Conservation (phyloP, 2,888 invertebrate species). For the Xylota sylvarum region DNA sequence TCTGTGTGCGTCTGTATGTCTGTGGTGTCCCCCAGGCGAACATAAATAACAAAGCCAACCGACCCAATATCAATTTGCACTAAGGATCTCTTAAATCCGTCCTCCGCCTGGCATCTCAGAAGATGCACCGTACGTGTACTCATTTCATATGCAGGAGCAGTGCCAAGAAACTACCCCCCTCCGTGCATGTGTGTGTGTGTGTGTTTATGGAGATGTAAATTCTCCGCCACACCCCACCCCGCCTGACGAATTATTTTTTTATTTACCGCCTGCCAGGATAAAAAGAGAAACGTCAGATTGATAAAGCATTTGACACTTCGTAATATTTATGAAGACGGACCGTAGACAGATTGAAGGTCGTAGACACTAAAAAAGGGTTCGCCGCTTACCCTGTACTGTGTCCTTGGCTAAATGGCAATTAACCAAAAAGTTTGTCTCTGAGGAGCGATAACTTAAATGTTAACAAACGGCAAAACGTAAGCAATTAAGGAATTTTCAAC, state of each 20-base stretch:
- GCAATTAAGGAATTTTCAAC: slow-evolving; percentile 77
- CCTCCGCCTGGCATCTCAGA: slow-evolving; percentile 16
- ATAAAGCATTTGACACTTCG: slow-evolving; percentile 67
- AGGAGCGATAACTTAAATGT: slow-evolving; percentile 78
- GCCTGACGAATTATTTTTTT: slow-evolving; percentile 55
- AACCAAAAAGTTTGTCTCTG: slow-evolving; percentile 78
- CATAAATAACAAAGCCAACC: slow-evolving; percentile 78
- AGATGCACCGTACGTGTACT: slow-evolving; percentile 54
- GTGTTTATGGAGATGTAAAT: slow-evolving; percentile 52
- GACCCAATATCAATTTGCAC: slow-evolving; percentile 78
- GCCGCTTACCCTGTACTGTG: neutral
- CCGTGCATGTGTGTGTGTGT: no score
- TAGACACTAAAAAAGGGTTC: slow-evolving; percentile 35
- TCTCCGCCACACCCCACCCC: slow-evolving; percentile 3
- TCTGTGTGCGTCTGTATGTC: neutral
- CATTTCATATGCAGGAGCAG: slow-evolving; percentile 71
- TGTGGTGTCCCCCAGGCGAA: slow-evolving; percentile 77
- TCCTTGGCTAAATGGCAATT: slow-evolving; percentile 76
- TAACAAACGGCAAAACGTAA: slow-evolving; percentile 76
- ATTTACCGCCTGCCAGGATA: slow-evolving; percentile 7
- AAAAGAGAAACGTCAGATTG: slow-evolving; percentile 63
- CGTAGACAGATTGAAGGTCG: slow-evolving; percentile 47
- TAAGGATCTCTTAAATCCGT: slow-evolving; percentile 70
- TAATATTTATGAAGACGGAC: slow-evolving; percentile 69
- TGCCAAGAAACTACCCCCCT: slow-evolving; percentile 52